Base-by-base conservation (phyloP, 2,113 vertebrate genomes). In the Salvelinus namaycush region DNA sequence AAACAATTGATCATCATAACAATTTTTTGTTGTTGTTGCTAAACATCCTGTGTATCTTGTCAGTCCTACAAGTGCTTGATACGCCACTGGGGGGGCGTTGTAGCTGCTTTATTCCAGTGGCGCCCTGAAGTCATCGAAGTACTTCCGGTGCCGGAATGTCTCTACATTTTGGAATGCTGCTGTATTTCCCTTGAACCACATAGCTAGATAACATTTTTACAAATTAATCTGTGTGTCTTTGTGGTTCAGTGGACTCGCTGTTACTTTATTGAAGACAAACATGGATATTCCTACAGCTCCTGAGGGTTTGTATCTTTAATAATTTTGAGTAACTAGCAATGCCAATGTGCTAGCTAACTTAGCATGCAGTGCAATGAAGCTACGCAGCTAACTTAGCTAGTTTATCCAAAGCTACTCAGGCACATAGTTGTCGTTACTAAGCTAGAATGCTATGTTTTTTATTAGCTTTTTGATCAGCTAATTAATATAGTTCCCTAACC, bases 281-380 rank as follows among this genome's bases (percentile, higher is more conserved):
- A 94, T 94, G 93, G 93, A 94, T 54, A 81, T 90, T 29, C 89
- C 92, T 0, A 91, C 74, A 0, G 80, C 91, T 0, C 93, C 93
- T 1, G 93, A 94, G 88, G 93, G 93, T 94, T 73, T 22, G 68
- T 48, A 70, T 24, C 31, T 11, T 44, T 44, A 44, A 67, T 44
- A 44, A 67, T 71, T 81, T 20, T 51, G 74, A 79, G 60, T 65
- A 64, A 44, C 39, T 44, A 44, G 39, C 39, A 44, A 44, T 44
- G 39, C 39, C 39, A 44, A 44, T 44, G 9, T 44, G 39, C 9
- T 44, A 44, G 39, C 39, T 44, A 12, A 44, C 2, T 44, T 44
- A 44, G 39, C 39, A 11, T 44, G 39, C 39, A 12, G 39, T 44
- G 39, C 9, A 44, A 44, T 44, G 9, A 44, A 12, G 39, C 2